Conservation (phyloP, 2,113 vertebrate genomes). For the Zeus faber region DNA sequence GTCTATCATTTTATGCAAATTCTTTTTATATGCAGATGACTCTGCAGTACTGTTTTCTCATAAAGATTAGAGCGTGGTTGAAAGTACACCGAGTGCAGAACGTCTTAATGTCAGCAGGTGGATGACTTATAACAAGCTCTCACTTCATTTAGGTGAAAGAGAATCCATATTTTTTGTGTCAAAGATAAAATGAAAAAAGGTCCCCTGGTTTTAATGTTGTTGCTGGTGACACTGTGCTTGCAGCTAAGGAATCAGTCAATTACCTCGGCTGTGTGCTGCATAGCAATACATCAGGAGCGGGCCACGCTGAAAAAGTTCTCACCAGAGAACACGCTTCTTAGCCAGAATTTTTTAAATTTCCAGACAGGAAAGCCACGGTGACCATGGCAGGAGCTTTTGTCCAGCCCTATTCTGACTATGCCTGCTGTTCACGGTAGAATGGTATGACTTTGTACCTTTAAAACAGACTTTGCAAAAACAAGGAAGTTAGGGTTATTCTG, state of each 20-base stretch:
- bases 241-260: constrained; percentile 3
- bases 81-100: neutral
- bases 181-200: neutral
- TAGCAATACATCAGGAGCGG: neutral
- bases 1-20: no score
- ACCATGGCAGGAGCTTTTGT: neutral
- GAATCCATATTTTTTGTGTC: neutral
- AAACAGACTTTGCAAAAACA: neutral
- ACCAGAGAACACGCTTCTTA: constrained; percentile 4
- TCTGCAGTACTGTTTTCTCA: neutral
- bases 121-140: constrained; percentile 69
- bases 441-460: neutral
- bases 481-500: neutral
- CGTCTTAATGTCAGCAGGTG: no score
- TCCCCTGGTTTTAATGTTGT: no score
- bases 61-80: neutral
- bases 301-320: constrained; percentile 62
- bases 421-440: neutral
- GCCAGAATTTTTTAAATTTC: neutral
- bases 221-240: neutral
- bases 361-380: neutral
- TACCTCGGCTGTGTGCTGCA: neutral
- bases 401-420: neutral
- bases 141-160: constrained; percentile 3
- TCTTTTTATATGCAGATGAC: neutral